These are phyloP conservation scores for Alfaro cultratus DNA, from an alignment of 2,797 vertebrate species.

Conservation along the genomic window DNA sequence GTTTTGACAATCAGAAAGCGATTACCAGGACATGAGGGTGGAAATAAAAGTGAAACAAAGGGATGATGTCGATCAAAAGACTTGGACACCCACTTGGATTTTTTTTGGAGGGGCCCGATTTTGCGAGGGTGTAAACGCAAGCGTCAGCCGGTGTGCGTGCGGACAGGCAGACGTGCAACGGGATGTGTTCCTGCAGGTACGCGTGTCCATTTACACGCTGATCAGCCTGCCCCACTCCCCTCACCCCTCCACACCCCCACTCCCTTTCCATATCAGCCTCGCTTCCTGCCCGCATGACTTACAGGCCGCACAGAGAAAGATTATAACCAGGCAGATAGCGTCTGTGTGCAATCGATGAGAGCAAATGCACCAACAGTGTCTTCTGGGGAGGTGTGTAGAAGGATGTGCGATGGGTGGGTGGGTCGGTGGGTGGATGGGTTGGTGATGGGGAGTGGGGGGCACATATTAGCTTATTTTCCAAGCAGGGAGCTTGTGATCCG, in stretches of 20 bases:
- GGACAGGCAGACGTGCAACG: slow-evolving; percentile 15
- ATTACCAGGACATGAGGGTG: slow-evolving; percentile 14
- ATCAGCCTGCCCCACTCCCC: slow-evolving; percentile 18
- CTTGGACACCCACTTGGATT: background rate
- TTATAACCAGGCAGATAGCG: slow-evolving; percentile 71
- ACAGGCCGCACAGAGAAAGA: slow-evolving; percentile 61
- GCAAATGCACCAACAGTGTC: slow-evolving; percentile 76
- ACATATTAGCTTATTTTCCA: slow-evolving; percentile 69
- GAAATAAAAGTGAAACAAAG: background rate
- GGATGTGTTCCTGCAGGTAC: slow-evolving; percentile 8
- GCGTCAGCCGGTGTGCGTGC: slow-evolving; percentile 7
- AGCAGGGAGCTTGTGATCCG: slow-evolving; percentile 70
- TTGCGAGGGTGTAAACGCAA: slow-evolving; percentile 5
- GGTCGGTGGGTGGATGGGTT: slow-evolving; percentile 3
- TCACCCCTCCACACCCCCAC: background rate
- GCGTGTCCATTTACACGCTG: slow-evolving; percentile 18
- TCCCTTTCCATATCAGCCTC: slow-evolving; percentile 29
- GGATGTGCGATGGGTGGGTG: background rate
- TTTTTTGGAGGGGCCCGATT: background rate
- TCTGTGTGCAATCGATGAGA: slow-evolving; percentile 76
- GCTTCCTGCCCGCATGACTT: slow-evolving; percentile 49
- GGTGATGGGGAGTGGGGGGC: slow-evolving; percentile 17
- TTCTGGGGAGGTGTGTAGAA: slow-evolving; percentile 56
- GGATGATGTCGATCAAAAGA: background rate
- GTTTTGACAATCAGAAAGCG: slow-evolving; percentile 26